Evolutionary conservation across 2,113 vertebrate genomes (phyloP), one percentile per base, ranked within the genome.

Genomic region (Grammomys surdaster): DNA sequence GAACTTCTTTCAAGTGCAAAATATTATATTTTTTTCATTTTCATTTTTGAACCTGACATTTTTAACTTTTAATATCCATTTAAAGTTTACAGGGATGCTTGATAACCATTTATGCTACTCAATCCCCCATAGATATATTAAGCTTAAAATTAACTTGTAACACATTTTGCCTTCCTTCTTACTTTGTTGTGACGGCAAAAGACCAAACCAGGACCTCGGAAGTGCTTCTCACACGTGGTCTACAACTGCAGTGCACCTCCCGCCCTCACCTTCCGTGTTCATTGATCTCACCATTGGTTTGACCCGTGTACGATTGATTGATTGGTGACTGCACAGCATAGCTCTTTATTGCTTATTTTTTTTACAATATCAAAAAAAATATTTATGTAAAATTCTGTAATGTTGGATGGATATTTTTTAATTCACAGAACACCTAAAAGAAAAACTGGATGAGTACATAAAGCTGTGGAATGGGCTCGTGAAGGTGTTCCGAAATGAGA

Each of bases 381-480:
- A 95, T 97, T 69, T 84, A 72, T 92, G 19, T n/a, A 51, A 28
- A 92, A 92, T 58, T 80, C 7, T 72, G 80, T 85, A 94, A 95
- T 72, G 20, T 95, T 56, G 40, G 40, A 12, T 75, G 51, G 48
- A 75, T 67, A 78, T 93, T 89, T 97, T 97, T 73, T 22, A 51
- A 96, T 98, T 97, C 94, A 33, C 96, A 99, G 99, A 94, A 70
- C 99, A 99, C 98, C 98, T 99, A 96, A 99, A 99, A 97, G 99
- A 99, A 93, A 99, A 99, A 78, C 97, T 99, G 97, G 99, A 99
- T 95, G 98, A 99, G 0, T 99, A 99, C 96, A 98, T 99, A 96
- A 99, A 99, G 96, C 99, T 99, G 78, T 99, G 99, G 99, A 99
- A 99, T 4, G 99, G 99, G 92, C 98, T 99, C 16, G 99, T 99